These are phyloP conservation scores for Scomber japonicus DNA, from an alignment of 2,113 vertebrate species.

Conservation along the genomic window DNA sequence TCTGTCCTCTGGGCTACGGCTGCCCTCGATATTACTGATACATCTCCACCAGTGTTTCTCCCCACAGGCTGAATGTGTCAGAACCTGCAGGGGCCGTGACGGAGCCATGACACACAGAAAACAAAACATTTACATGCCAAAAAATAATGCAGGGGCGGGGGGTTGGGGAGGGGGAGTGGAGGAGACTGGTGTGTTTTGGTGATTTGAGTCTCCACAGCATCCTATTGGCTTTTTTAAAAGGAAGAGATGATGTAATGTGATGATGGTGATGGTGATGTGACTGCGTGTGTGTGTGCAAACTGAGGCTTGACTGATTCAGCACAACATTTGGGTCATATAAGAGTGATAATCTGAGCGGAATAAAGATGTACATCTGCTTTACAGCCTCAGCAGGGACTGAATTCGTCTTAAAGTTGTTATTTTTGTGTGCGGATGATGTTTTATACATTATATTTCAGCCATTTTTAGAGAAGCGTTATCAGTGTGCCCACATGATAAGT, in stretches of 20 bases:
- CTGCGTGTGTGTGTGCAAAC: neutral
- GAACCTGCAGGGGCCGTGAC: conserved; percentile 43
- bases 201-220: conserved; percentile 13
- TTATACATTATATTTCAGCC: neutral
- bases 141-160: conserved; percentile 12
- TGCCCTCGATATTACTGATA: conserved; percentile 62
- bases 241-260: conserved; percentile 31
- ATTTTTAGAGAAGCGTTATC: neutral
- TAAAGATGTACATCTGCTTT: neutral
- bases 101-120: conserved; percentile 52
- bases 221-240: conserved; percentile 7
- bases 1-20: conserved; percentile 32
- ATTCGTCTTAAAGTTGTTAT: too few relatives aligned
- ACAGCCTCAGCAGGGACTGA: neutral
- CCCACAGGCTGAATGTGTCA: conserved; percentile 58
- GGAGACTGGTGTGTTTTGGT: conserved; percentile 30
- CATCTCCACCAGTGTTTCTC: conserved; percentile 35
- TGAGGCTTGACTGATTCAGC: neutral
- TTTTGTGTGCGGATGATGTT: too few relatives aligned
- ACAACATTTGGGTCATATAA: conserved; percentile 19
- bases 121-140: conserved; percentile 26
- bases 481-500: neutral
- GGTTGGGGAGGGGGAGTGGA: too few relatives aligned
- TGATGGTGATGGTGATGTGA: neutral
- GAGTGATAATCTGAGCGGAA: conserved; percentile 29